Percentiles rank a stretch among this genome's conserved stretches.
Evolutionary conservation across 2,888 invertebrate genomes (phyloP).

Genomic region (Zeuzera pyrina): DNA sequence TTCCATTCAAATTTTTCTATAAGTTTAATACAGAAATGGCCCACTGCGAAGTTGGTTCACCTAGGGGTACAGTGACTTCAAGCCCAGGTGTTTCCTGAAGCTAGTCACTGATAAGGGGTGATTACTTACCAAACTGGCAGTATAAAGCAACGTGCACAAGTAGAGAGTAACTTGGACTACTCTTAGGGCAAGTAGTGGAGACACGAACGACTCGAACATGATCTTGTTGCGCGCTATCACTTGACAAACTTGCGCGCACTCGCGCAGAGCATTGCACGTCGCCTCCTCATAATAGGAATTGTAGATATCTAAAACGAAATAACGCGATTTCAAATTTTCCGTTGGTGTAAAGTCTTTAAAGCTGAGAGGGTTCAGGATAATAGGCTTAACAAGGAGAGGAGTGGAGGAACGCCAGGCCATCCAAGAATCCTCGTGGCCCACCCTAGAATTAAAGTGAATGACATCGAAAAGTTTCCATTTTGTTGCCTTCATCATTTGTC

Average conservation of each 20-base stretch:
- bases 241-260: constrained; percentile 42
- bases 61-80: no score
- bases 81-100: no score
- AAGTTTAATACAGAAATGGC: no score
- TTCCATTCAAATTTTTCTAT: no score
- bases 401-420: background rate
- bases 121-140: constrained; percentile 43
- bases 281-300: constrained; percentile 29
- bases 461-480: no score
- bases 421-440: no score
- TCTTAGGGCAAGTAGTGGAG: constrained; percentile 45
- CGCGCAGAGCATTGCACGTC: constrained; percentile 34
- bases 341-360: no score
- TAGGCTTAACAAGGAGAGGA: background rate
- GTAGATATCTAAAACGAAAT: constrained; percentile 38
- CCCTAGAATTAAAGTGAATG: no score
- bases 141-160: constrained; percentile 50
- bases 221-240: constrained; percentile 30
- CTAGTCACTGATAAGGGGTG: no score
- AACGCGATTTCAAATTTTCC: background rate
- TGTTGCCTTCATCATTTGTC: no score
- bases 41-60: no score
- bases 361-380: no score
- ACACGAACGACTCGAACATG: constrained; percentile 46
- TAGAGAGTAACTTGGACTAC: constrained; percentile 59